Conservation (phyloP, 1,140 invertebrate species). For the Portunus trituberculatus region DNA sequence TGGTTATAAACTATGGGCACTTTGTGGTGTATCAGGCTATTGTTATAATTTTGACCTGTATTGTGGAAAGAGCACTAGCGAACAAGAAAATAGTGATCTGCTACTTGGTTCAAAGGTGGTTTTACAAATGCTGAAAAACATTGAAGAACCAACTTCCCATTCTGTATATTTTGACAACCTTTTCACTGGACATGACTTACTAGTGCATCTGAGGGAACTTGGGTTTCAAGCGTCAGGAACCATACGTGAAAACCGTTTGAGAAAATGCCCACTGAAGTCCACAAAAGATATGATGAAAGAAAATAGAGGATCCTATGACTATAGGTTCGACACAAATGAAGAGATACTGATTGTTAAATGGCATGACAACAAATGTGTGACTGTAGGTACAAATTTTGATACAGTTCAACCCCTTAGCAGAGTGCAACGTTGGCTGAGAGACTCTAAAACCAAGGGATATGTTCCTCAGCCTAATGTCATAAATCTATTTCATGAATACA, state of each 20-base stretch:
- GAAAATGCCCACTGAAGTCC: constrained; percentile 38
- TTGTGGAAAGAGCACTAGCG: constrained; percentile 9
- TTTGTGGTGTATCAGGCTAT: no score
- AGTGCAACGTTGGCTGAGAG: constrained; percentile 11
- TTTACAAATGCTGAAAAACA: constrained; percentile 5
- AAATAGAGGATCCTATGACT: constrained; percentile 33
- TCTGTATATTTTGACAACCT: constrained; percentile 53
- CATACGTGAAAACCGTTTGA: constrained; percentile 28
- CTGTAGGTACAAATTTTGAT: constrained; percentile 52
- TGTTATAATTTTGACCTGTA: no score
- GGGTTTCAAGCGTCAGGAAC: constrained; percentile 44
- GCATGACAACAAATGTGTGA: constrained; percentile 48
- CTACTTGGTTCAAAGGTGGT: constrained; percentile 11
- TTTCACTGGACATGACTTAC: constrained; percentile 47
- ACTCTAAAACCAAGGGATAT: constrained; percentile 24
- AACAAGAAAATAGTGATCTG: constrained; percentile 5
- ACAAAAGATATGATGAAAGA: constrained; percentile 34
- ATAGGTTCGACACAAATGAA: constrained; percentile 48
- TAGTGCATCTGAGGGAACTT: constrained; percentile 54
- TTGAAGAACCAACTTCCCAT: constrained; percentile 23
- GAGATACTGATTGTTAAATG: constrained; percentile 50
- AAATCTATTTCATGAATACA: no score
- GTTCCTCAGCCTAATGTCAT: constrained; percentile 49
- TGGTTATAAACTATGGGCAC: constrained; percentile 12
- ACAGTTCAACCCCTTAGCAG: constrained; percentile 35